Base-by-base conservation (phyloP, 2,113 vertebrate species). In the Labeo rohita region DNA sequence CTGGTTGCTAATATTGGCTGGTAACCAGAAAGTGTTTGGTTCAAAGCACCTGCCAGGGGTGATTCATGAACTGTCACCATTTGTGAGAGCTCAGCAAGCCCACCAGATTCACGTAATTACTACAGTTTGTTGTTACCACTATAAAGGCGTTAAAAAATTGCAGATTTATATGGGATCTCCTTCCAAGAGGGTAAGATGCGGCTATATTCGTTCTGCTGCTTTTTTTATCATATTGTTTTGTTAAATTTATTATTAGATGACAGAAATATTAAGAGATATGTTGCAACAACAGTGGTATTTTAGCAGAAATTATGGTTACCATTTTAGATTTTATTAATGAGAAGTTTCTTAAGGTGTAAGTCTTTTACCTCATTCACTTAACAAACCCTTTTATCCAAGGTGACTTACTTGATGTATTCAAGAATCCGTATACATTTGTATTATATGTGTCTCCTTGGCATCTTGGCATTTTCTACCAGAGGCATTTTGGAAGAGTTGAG, bases 31-130 rank as follows among this genome's bases (percentile, higher is more conserved):
- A 1, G 39, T 66, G n/a, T 65, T 66, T 47, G 8, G n/a, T 81
- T 49, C 56, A 80, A 45, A 63, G 6, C 75, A 74, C 23, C 54
- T 66, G 21, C 43, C n/a, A 34, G 61, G 8, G 8, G 21, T 34
- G 59, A 66, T 34, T 81, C 43, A 34, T 47, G 16, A 72, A 10
- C 68, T 3, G 8, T 47, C 21, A 28, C 21, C 2, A 49, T 65
- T 66, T 61, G 54, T 63, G 6, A 61, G 6, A 80, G 43, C 8
- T 49, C 49, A 80, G 43, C 75, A 65, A 81, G 65, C 79, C 61
- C 1, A 12, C 12, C 43, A 45, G 49, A 4, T 8, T 43, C 43
- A 45, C 12, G 2, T 23, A 61, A n/a, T 45, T 61, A 63, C 54
- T 61, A 45, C 0, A 1, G 8, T 7, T 39, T 79, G 28, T 43